Evolutionary conservation across 1,140 invertebrate species (phyloP).

Genomic region (Sycophaga agraensis): DNA sequence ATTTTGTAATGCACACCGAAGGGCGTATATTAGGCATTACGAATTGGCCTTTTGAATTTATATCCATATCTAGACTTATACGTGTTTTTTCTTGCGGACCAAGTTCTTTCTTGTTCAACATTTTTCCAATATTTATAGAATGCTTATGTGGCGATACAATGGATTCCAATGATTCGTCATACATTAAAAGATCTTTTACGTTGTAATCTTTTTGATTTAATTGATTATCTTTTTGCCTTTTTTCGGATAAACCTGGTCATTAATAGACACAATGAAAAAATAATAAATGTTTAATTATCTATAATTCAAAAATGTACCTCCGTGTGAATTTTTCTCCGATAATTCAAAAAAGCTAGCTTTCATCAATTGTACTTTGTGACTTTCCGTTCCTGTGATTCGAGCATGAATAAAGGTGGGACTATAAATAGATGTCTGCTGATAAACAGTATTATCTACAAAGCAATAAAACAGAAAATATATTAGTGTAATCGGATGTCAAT

Average conservation of each 20-base stretch:
- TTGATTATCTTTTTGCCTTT: too few species aligned
- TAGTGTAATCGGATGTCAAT: too few species aligned
- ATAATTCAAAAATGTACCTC: constrained; percentile 4
- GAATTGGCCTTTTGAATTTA: too few species aligned
- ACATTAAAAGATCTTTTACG: too few species aligned
- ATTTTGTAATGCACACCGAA: not conserved
- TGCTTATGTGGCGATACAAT: not conserved
- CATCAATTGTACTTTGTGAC: constrained; percentile 78
- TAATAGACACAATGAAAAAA: too few species aligned
- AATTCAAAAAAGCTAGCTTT: constrained; percentile 76
- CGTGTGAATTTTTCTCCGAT: constrained; percentile 30
- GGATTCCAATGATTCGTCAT: too few species aligned
- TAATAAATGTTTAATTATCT: too few species aligned
- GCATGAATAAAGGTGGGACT: constrained; percentile 64
- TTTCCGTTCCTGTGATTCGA: constrained; percentile 61
- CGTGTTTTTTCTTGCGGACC: too few species aligned
- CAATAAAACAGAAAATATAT: not conserved
- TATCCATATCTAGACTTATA: too few species aligned
- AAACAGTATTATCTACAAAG: not conserved
- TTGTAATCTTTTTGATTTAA: too few species aligned
- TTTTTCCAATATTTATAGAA: not conserved
- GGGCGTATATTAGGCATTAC: not conserved
- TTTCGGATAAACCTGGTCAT: too few species aligned
- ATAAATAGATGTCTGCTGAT: constrained; percentile 37
- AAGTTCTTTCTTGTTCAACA: not conserved